Conservation (phyloP, 2,797 vertebrate genomes). For the Gadopsis marmoratus region DNA sequence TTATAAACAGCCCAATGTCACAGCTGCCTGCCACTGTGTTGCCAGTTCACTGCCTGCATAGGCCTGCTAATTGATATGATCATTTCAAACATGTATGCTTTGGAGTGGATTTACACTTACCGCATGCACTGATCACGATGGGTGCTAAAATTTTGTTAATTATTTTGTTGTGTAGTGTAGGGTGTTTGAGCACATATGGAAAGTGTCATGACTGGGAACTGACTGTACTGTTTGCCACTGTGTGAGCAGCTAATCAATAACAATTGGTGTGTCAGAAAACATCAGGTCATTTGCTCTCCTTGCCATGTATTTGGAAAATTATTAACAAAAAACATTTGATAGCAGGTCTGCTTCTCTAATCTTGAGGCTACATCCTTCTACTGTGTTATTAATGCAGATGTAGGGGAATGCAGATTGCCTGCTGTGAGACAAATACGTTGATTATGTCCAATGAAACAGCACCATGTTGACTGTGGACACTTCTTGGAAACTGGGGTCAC, state of each 20-base stretch:
- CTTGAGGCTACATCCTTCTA: neutral
- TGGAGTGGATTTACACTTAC: neutral
- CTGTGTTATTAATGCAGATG: conserved; percentile 5
- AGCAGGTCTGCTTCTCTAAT: neutral
- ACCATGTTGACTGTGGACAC: conserved; percentile 26
- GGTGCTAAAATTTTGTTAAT: conserved; percentile 8
- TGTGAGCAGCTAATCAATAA: conserved; percentile 6
- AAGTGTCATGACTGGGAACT: neutral
- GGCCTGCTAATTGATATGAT: conserved; percentile 27
- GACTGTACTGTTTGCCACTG: neutral
- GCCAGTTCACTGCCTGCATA: conserved; percentile 10
- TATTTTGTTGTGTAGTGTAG: conserved; percentile 24
- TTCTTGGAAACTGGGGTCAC: conserved; percentile 54
- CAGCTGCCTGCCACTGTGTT: conserved; percentile 25
- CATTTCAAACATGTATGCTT: conserved; percentile 13
- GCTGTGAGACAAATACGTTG: conserved; percentile 2
- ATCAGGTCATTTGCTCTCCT: neutral
- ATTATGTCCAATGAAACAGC: conserved; percentile 10
- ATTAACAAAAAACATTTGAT: neutral
- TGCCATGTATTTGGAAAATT: neutral
- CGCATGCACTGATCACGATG: neutral
- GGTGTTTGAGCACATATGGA: neutral
- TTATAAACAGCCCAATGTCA: conserved; percentile 22
- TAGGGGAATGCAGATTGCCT: neutral
- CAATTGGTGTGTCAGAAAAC: conserved; percentile 1